phyloP scores from a whole-genome alignment of 2,888 invertebrate genomes.

The Steinernema scapterisci region DNA sequence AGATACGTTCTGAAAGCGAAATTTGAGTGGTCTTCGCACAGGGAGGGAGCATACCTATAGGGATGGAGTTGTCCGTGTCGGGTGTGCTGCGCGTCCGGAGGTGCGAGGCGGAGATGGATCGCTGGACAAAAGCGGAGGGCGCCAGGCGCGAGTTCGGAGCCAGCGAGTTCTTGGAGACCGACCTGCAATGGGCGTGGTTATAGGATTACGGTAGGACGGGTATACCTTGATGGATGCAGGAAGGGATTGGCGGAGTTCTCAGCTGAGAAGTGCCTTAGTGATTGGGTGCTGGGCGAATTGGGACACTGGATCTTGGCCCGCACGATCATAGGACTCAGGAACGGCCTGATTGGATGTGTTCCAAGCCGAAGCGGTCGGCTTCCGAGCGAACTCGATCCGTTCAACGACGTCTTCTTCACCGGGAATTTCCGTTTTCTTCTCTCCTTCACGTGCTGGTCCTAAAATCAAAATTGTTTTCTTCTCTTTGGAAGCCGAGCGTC shows the following conservation, averaged over 20 bases:
- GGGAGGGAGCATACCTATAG: neutral
- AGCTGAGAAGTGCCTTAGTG: slow-evolving; percentile 21
- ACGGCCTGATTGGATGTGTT: neutral
- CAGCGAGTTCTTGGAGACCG: neutral
- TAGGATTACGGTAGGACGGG: neutral
- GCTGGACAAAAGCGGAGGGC: slow-evolving; percentile 3
- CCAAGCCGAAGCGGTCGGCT: neutral
- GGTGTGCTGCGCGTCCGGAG: slow-evolving; percentile 2
- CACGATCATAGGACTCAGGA: neutral
- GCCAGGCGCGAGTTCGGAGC: slow-evolving; percentile 1
- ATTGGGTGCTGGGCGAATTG: slow-evolving; percentile 19
- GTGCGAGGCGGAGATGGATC: slow-evolving; percentile 19
- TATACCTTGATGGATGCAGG: neutral
- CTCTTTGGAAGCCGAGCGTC: neutral
- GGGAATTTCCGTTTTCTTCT: slow-evolving; percentile 15
- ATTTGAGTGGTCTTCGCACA: no score
- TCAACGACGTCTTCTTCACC: neutral
- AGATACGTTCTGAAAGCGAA: neutral
- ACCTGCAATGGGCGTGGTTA: neutral
- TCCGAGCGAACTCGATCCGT: slow-evolving; percentile 6
- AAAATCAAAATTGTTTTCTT: neutral
- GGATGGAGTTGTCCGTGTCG: neutral
- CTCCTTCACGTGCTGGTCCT: slow-evolving; percentile 18
- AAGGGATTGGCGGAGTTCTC: slow-evolving; percentile 22
- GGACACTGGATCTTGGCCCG: slow-evolving; percentile 18